A percentile compares a stretch with the other conserved stretches of the same genome.
Conservation (phyloP, 2,888 invertebrate genomes). For the Temnothorax rugatulus region DNA sequence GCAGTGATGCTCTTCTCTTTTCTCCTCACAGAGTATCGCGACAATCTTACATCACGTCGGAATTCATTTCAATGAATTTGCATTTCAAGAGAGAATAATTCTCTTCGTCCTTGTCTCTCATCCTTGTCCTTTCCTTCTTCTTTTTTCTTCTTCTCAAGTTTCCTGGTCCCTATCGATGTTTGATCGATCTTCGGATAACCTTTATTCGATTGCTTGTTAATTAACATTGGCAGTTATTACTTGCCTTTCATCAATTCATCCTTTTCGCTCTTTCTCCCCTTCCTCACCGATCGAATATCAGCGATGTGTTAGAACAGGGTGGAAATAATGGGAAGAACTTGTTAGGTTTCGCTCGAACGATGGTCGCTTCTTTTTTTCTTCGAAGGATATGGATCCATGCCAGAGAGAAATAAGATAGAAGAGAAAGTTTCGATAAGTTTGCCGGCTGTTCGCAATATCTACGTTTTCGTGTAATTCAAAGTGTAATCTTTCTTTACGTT, state of each 20-base stretch:
- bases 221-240: slow-evolving; percentile 67
- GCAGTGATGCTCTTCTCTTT: slow-evolving; percentile 60
- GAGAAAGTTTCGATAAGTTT: slow-evolving; percentile 69
- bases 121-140: slow-evolving; percentile 24
- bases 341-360: slow-evolving; percentile 17
- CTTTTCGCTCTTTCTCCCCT: background rate
- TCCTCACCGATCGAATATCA: slow-evolving; percentile 21
- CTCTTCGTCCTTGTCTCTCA: slow-evolving; percentile 15
- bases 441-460: slow-evolving; percentile 16
- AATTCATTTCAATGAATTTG: slow-evolving; percentile 84
- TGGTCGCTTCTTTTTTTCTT: slow-evolving; percentile 33
- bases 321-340: slow-evolving; percentile 2
- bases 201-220: slow-evolving; percentile 72
- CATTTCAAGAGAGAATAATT: slow-evolving; percentile 74
- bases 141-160: slow-evolving; percentile 9
- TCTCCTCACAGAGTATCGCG: slow-evolving; percentile 73
- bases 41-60: slow-evolving; percentile 78
- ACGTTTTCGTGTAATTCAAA: slow-evolving; percentile 39
- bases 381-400: slow-evolving; percentile 45
- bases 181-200: slow-evolving; percentile 66
- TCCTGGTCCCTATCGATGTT: slow-evolving; percentile 28
- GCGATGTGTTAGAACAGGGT: background rate
- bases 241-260: background rate
- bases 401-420: slow-evolving; percentile 32
- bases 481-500: slow-evolving; percentile 20